A percentile compares a stretch with the other conserved stretches of the same genome.
Evolutionary conservation across 2,888 invertebrate species (phyloP).

Genomic region (Tachina grossa): DNA sequence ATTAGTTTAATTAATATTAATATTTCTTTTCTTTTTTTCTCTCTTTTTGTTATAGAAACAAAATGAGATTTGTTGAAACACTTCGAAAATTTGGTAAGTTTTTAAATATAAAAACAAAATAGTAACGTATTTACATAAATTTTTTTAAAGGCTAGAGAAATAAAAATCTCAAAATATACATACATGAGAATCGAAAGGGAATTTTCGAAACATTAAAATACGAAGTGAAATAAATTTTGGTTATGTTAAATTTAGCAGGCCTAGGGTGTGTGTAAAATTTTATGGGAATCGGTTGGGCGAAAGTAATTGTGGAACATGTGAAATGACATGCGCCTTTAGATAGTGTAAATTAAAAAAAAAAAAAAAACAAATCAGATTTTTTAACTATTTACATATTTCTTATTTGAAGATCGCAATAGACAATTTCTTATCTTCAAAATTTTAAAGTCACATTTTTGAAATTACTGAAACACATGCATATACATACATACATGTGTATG

Average conservation of each 20-base stretch:
- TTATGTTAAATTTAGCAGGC: too few relatives aligned
- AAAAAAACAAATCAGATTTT: conserved; percentile 8
- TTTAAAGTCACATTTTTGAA: background rate
- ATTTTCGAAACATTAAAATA: too few relatives aligned
- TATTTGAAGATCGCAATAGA: background rate
- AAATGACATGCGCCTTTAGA: background rate
- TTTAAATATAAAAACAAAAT: background rate
- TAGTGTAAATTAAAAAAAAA: background rate
- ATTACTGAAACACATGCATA: background rate
- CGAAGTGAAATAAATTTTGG: too few relatives aligned
- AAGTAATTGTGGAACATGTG: too few relatives aligned
- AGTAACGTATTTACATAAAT: too few relatives aligned
- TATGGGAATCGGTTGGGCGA: too few relatives aligned
- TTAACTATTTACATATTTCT: background rate
- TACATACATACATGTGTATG: background rate
- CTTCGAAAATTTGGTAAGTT: background rate
- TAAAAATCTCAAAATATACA: too few relatives aligned
- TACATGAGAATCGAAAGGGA: too few relatives aligned
- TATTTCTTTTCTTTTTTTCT: background rate
- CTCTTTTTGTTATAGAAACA: background rate
- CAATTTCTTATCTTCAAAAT: background rate
- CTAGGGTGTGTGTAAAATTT: too few relatives aligned
- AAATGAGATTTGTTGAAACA: conserved; percentile 12
- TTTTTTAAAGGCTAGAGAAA: too few relatives aligned
- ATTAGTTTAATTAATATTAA: too few relatives aligned